Base-by-base conservation (phyloP, 2,797 vertebrate genomes). In the Gallinago stenura region DNA sequence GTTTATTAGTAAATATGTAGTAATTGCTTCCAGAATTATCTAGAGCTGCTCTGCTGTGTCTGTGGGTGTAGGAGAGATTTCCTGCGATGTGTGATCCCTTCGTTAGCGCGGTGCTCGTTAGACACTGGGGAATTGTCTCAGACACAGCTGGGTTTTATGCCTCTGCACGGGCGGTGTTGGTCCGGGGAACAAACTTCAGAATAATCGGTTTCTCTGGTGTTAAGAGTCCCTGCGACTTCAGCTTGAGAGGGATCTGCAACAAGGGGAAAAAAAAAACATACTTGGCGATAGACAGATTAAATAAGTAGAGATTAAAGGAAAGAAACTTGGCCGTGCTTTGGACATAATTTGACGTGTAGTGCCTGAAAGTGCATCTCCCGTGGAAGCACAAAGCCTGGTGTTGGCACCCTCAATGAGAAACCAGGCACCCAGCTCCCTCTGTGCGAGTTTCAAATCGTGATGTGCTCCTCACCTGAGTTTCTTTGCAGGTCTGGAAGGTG, bases 401-500 rank as follows among this genome's bases (percentile, higher is more conserved):
- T 15, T 30, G 19, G 69, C 22, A 26, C n/a, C 39, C 2, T 0
- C 0, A 2, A 45, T 19, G 62, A 35, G 72, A 39, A 56, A 30
- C 35, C 3, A 14, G 10, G 25, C 25, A 25, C 6, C 10, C 1
- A 2, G 43, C 15, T 46, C 21, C 16, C 46, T 3, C 0, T 0
- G 0, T 7, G 12, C 0, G 2, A 43, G 68, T 37, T 83, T 73
- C 31, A 2, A 20, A 61, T 14, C 2, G 2, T 19, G 35, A 18
- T 0, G 0, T 7, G 46, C 10, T 80, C 64, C 97, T 98, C 87
- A 99, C 99, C 87, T 96, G 96, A 5, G 98, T 99, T 73, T 99
- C 98, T 89, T 99, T 97, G 97, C 98, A 98, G 33, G 97, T 97
- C 51, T 98, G 97, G 90, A 99, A 97, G 73, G 88, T 98, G 97